Conservation (phyloP, 2,888 invertebrate species). For the Acanthopleura granulata region DNA sequence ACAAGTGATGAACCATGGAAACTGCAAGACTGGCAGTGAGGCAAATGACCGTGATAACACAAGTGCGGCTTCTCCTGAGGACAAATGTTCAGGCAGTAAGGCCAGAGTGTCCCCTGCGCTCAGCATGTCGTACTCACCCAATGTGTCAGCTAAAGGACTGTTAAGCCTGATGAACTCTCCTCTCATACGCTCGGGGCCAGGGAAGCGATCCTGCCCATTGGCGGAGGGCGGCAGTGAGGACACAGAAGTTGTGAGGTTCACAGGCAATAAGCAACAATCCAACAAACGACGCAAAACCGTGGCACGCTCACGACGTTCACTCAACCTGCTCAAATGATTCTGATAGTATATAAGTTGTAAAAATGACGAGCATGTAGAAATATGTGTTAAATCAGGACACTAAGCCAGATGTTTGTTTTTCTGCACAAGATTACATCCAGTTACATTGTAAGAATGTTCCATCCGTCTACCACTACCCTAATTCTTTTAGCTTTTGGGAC, state of each 20-base stretch:
- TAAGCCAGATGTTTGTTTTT: too few species aligned
- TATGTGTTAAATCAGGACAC: too few species aligned
- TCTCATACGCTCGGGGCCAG: slow-evolving; percentile 33
- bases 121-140: slow-evolving; percentile 47
- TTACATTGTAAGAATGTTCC: too few species aligned
- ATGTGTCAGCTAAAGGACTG: slow-evolving; percentile 50
- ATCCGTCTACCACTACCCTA: too few species aligned
- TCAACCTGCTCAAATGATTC: background rate
- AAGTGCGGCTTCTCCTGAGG: slow-evolving; percentile 11
- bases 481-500: too few species aligned
- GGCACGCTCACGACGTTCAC: slow-evolving; percentile 7
- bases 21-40: background rate
- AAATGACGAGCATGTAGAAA: too few species aligned
- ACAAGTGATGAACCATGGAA: background rate
- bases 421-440: too few species aligned
- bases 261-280: background rate
- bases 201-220: background rate
- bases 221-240: too few species aligned
- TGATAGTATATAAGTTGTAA: too few species aligned
- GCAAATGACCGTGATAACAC: background rate
- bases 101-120: slow-evolving; percentile 28
- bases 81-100: background rate
- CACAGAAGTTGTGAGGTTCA: background rate
- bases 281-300: slow-evolving; percentile 3
- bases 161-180: slow-evolving; percentile 57